Conservation (phyloP, 2,113 vertebrate species). For the human (Homo sapiens) region GRCh38 chr6:47301001-47301500, state of each 20-base stretch:
- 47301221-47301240: conserved; percentile 43
- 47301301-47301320: background rate
- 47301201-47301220: conserved; percentile 12
- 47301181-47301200: conserved; percentile 37
- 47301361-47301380: background rate
- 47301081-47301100: background rate
- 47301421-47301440: background rate
- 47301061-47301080: background rate
- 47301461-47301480: background rate
- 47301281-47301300: background rate
- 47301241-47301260: background rate
- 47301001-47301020: background rate
- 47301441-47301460: background rate
- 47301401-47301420: background rate
- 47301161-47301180: background rate
- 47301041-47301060: background rate
- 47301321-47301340: background rate
- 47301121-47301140: background rate
- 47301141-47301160: background rate
- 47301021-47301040: background rate
- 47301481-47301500: too few relatives aligned
- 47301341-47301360: background rate
- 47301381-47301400: background rate
- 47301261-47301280: background rate
- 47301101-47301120: conserved; percentile 4